Conservation (phyloP, 2,797 vertebrate species). For the Fistularia commersonii region DNA sequence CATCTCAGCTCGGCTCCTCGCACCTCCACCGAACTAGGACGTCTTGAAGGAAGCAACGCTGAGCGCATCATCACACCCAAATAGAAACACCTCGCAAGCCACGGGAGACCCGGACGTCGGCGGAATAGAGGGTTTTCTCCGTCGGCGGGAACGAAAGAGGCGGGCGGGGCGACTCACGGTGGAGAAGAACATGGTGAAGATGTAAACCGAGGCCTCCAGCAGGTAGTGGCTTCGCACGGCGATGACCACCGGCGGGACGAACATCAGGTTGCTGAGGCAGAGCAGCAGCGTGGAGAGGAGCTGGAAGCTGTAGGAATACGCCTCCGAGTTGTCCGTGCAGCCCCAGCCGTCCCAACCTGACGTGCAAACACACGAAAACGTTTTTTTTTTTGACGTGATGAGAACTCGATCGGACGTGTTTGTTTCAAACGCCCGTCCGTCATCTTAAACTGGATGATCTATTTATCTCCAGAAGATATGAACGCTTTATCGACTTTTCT, state of each 20-base stretch:
- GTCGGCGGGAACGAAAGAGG: not conserved
- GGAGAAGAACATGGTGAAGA: constrained; percentile 99
- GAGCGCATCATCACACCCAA: too few species aligned
- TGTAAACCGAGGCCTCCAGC: constrained; percentile 93
- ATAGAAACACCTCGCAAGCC: too few species aligned
- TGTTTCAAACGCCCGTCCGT: too few species aligned
- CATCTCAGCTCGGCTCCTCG: too few species aligned
- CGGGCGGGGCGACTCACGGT: constrained; percentile 78
- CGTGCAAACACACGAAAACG: not conserved
- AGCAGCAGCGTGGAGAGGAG: constrained; percentile 93
- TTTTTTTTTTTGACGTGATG: constrained; percentile 2
- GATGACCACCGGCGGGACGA: constrained; percentile 92
- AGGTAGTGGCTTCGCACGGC: constrained; percentile 91
- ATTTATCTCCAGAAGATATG: too few species aligned
- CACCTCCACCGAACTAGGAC: too few species aligned
- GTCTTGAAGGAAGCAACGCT: too few species aligned
- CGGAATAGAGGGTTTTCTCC: not conserved
- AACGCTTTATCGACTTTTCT: too few species aligned
- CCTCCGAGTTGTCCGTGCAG: constrained; percentile 90
- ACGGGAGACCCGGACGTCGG: too few species aligned
- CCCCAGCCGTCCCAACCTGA: constrained; percentile 97
- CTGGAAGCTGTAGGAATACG: constrained; percentile 96
- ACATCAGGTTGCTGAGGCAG: constrained; percentile 98
- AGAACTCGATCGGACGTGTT: too few species aligned
- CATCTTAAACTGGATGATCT: too few species aligned